phyloP scores from a whole-genome alignment of 2,888 invertebrate genomes.

The Thera obeliscata region DNA sequence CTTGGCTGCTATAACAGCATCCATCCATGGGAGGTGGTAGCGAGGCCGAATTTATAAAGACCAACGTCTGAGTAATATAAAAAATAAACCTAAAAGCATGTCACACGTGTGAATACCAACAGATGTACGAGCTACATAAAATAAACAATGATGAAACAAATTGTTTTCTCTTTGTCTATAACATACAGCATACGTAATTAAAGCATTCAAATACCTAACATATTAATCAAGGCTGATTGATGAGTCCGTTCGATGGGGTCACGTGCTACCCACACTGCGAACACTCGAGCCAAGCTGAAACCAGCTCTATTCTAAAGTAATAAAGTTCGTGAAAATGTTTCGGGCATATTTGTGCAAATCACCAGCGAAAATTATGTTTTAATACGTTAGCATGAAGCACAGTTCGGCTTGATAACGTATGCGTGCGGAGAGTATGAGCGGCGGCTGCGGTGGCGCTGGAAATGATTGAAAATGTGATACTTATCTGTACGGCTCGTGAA shows the following conservation, averaged over 20 bases:
- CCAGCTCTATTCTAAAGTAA: slow-evolving; percentile 1
- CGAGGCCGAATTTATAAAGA: too few relatives aligned
- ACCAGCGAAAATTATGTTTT: slow-evolving; percentile 16
- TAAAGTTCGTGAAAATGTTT: neutral
- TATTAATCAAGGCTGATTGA: slow-evolving; percentile 49
- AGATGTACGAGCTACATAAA: neutral
- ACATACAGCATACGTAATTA: neutral
- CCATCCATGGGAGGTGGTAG: too few relatives aligned
- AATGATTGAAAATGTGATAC: slow-evolving; percentile 23
- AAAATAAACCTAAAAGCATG: too few relatives aligned
- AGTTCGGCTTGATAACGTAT: slow-evolving; percentile 12
- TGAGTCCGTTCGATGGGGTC: slow-evolving; percentile 37
- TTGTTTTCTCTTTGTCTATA: slow-evolving; percentile 3
- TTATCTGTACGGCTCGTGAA: slow-evolving; percentile 16
- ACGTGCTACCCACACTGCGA: slow-evolving; percentile 31
- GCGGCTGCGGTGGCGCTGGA: neutral
- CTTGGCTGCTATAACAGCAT: too few relatives aligned
- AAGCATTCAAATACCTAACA: slow-evolving; percentile 32
- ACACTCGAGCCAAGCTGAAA: neutral
- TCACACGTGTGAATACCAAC: too few relatives aligned
- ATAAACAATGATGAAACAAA: neutral
- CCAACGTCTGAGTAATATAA: too few relatives aligned
- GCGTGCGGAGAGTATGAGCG: slow-evolving; percentile 5
- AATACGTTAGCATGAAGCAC: slow-evolving; percentile 10
- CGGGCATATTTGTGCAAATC: neutral